Evolutionary conservation across 2,797 vertebrate genomes (phyloP), one percentile per base, ranked within the genome.

Genomic region (Parambassis ranga): DNA sequence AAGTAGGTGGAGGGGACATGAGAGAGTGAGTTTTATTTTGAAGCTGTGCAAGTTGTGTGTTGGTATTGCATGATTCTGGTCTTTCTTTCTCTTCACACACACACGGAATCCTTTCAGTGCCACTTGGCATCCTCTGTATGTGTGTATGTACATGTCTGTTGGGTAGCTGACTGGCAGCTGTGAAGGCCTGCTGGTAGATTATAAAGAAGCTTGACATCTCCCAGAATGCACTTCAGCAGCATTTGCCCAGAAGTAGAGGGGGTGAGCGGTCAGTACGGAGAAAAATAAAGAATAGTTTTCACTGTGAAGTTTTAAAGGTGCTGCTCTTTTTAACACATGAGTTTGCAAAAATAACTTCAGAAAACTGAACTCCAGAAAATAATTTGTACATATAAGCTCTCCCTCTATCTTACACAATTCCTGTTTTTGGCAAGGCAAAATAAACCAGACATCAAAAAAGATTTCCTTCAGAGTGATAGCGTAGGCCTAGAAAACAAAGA

Each of bases 131-230:
- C 62, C 31, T 14, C 36, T 75, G 42, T 57, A 13, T 66, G 44
- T 68, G 65, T 48, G 50, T 65, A 60, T 38, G 32, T 38, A 46
- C 13, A 38, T 59, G 74, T 77, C 51, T 80, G 80, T 51, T 53
- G 70, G 55, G 64, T 62, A 28, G 71, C 75, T 77, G 79, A 93
- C 92, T 92, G 93, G 71, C 81, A 97, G 95, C 95, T 96, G 95
- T 74, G 92, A 94, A 89, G 84, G 89, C 95, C 84, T 92, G 95
- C 96, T 97, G 95, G 86, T 96, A 95, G 93, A 96, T 98, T 96
- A 77, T 79, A 95, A 96, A 97, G 96, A 94, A 93, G 93, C 90
- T 94, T 94, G 94, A 93, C 94, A 93, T 94, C 92, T 95, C 83
- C 65, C 93, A 92, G 92, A 95, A 95, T 94, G 93, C 93, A 96